Base-by-base conservation (phyloP, 1,140 invertebrate genomes). In the Temnothorax longispinosus region DNA sequence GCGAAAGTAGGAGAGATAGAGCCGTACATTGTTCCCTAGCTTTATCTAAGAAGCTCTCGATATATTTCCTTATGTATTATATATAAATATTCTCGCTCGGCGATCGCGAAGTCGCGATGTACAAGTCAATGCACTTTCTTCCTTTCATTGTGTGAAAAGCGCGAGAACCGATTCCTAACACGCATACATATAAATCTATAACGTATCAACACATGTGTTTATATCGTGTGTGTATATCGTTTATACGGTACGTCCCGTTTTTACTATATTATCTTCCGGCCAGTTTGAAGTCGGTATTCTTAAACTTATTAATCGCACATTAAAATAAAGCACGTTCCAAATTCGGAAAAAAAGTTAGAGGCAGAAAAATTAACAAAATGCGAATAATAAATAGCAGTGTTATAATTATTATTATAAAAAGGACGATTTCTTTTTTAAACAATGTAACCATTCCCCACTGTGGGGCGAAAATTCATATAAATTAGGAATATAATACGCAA, bases 181-280 rank as follows among this genome's bases (percentile, higher is more conserved):
- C 62, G 47, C 47, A 65, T 77, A 77, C 58, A 54, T 75, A 47
- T 67, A 67, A 80, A 80, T 80, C 47, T 80, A 54, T 67, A 80
- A 38, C 35, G 32, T 80, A 80, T 32, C 41, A 65, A 80, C 47
- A 80, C 60, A 21, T 65, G 58, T 78, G 32, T 67, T n/a, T 80
- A 50, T 38, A 35, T 77, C n/a, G 35, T 75, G 54, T 32, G 35
- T 75, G 54, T 75, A 18, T 75, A 10, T 69, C 38, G 27, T 15
- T 60, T 54, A 21, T 54, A 74, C 72, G 11, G 54, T 71, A 32
- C 10, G 10, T 71, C 64, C 21, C 47, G n/a, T 54, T 56, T 69
- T 41, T 54, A 56, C 35, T 38, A 54, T 69, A 81, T 81, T 81
- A 69, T 54, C 21, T 71, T 80, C 11, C 44, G 41, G 2, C 6